These are phyloP conservation scores for Muscicapa striata DNA, from an alignment of 2,797 vertebrate species.

Conservation along the genomic window DNA sequence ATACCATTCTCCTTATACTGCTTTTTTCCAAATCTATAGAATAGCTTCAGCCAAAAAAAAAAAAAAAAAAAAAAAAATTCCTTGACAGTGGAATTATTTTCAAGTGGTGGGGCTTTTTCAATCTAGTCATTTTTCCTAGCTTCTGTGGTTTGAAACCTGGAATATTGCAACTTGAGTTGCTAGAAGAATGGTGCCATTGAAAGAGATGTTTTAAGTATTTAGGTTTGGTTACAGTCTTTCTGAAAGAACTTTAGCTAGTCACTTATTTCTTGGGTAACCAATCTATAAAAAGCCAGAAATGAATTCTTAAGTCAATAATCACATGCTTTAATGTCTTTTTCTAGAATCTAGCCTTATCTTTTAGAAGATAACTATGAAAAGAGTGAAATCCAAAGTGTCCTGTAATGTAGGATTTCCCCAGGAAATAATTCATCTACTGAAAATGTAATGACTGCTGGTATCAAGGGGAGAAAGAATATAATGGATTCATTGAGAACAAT, in stretches of 20 bases:
- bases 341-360: background rate
- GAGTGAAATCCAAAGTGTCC: background rate
- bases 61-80: background rate
- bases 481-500: background rate
- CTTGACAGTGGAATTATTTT: background rate
- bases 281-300: background rate
- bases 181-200: background rate
- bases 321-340: background rate
- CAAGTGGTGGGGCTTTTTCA: fast-evolving
- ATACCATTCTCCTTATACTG: background rate
- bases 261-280: background rate
- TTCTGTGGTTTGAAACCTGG: background rate
- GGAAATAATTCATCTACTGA: background rate
- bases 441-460: background rate
- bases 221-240: background rate
- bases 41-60: background rate
- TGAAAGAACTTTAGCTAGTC: background rate
- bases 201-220: background rate
- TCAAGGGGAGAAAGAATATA: background rate
- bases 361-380: background rate
- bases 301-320: background rate
- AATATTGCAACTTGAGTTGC: background rate
- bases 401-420: background rate
- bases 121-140: background rate
- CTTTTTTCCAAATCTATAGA: background rate